phyloP scores from a whole-genome alignment of 2,113 vertebrate species.

The Carlito syrichta region DNA sequence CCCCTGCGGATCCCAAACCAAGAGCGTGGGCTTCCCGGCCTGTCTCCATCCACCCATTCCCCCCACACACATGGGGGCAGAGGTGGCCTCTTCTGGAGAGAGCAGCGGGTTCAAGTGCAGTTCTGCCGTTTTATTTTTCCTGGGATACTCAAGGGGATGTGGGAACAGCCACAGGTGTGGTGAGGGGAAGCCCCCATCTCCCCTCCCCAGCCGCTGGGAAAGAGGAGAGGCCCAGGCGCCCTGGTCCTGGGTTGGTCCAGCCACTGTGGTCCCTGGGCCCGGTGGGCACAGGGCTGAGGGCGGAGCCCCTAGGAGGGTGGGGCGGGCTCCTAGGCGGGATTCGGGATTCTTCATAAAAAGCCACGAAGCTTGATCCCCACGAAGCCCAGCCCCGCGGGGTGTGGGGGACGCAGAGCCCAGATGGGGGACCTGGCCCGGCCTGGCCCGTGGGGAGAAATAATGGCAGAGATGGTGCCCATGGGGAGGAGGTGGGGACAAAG shows the following conservation, averaged over 20 bases:
- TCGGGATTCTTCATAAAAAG: conserved; percentile 78
- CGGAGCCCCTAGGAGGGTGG: conserved; percentile 58
- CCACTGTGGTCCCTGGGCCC: conserved; percentile 68
- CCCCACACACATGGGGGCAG: background rate
- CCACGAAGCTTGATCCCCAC: conserved; percentile 78
- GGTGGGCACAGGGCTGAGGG: conserved; percentile 65
- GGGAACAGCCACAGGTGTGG: conserved; percentile 72
- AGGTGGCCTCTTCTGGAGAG: conserved; percentile 53
- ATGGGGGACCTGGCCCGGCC: conserved; percentile 75
- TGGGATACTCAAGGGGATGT: conserved; percentile 71
- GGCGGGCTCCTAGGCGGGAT: conserved; percentile 69
- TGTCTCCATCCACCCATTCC: background rate
- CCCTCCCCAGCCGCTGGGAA: conserved; percentile 65
- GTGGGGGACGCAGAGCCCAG: conserved; percentile 69
- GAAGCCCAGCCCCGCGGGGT: conserved; percentile 79
- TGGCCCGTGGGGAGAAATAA: conserved; percentile 59
- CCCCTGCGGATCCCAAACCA: background rate
- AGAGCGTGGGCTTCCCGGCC: background rate
- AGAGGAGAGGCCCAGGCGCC: conserved; percentile 70
- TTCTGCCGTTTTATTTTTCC: conserved; percentile 80
- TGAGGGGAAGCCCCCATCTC: conserved; percentile 62
- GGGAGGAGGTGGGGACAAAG: conserved; percentile 44
- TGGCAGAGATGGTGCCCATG: conserved; percentile 66
- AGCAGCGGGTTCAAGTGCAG: conserved; percentile 69
- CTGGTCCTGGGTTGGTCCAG: conserved; percentile 73